phyloP scores from a whole-genome alignment of 2,113 vertebrate species.

The Melierax canorus region DNA sequence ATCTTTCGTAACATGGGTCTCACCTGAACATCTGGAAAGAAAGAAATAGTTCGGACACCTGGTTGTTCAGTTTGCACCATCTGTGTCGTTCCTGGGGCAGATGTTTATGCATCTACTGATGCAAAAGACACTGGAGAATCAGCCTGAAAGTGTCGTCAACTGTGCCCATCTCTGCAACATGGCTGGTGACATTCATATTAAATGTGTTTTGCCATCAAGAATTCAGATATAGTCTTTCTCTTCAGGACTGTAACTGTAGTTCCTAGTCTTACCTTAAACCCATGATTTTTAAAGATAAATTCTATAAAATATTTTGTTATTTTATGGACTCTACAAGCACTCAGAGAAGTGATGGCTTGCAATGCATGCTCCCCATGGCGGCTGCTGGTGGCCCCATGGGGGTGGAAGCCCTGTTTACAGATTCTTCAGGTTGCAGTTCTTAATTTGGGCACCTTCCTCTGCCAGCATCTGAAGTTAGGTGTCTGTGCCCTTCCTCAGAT shows the following conservation, averaged over 20 bases:
- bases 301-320: background rate
- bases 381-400: too few species aligned
- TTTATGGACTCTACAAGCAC: background rate
- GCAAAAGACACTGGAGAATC: background rate
- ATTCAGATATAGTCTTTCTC: background rate
- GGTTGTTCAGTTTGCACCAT: background rate
- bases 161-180: background rate
- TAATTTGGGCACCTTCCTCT: background rate
- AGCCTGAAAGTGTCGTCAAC: rapidly evolving
- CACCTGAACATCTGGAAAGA: background rate
- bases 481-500: background rate
- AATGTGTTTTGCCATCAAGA: background rate
- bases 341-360: background rate
- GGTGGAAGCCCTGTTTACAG: background rate
- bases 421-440: background rate
- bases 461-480: background rate
- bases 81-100: background rate
- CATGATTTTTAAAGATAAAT: background rate
- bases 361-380: rapidly evolving
- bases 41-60: rapidly evolving
- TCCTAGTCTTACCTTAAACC: background rate
- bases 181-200: background rate
- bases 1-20: background rate
- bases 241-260: background rate
- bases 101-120: background rate